Evolutionary conservation across 1,140 invertebrate genomes (phyloP), one percentile per base, ranked within the genome.

Genomic region (Drosophila parabipectinata): DNA sequence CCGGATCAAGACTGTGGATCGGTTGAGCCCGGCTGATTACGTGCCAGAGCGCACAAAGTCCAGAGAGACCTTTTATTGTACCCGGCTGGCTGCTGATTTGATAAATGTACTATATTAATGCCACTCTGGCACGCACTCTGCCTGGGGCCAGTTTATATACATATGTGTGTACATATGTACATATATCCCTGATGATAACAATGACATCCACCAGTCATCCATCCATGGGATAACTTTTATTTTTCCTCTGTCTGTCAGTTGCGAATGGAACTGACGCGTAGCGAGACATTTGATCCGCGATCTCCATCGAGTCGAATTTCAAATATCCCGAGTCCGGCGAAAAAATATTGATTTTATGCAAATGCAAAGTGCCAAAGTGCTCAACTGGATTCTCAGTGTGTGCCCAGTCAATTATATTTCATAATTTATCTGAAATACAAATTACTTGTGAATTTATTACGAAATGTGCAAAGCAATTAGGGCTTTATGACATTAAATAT

Each of bases 11-110:
- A 60, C 24, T 68, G 41, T 62, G 71, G 68, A 72, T 73, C 8
- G 71, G 12, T 47, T 28, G 41, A n/a, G 28, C 52, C 34, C 37
- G 34, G 59, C 32, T 79, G 59, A 66, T 56, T 84, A 84, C 77
- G 80, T 84, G 80, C 80, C 60, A 76, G 62, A 64, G 55, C 44
- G 66, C 73, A 67, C 80, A 84, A 77, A 84, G 80, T 85, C 81
- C 72, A 69, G 47, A 48, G 47, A 41, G 66, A 41, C 44, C 57
- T 71, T 66, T 83, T 71, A 52, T 69, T 67, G 72, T 61, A 59
- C 64, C 69, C 56, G 30, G 39, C 52, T 71, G 64, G 58, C 69
- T 72, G 44, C 57, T 72, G 64, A 72, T 72, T 80, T 83, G 61
- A 83, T 83, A 83, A 83, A 80, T 72, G 48, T 28, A 72, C 4